Evolutionary conservation across 2,888 invertebrate species (phyloP).

Genomic region (Amphipyra berbera): DNA sequence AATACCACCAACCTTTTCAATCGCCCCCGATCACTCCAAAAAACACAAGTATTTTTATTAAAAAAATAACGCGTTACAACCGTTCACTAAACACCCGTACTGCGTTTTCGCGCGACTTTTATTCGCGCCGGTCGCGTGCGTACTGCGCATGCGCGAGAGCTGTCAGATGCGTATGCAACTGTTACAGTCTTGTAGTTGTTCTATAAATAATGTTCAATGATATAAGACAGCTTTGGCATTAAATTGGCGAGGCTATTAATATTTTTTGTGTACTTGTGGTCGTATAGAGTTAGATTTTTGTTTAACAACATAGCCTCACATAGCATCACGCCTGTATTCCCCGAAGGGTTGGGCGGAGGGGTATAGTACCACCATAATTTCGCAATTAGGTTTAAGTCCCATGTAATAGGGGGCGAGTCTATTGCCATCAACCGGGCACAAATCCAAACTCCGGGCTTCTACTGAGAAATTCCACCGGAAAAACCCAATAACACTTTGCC

Average conservation of each 20-base stretch:
- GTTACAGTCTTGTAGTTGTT: constrained; percentile 11
- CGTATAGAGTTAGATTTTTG: no score
- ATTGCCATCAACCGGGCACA: no score
- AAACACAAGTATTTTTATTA: constrained; percentile 16
- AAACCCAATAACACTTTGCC: no score
- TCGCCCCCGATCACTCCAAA: constrained; percentile 17
- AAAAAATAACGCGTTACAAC: constrained; percentile 25
- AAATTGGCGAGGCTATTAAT: constrained; percentile 8
- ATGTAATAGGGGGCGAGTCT: no score
- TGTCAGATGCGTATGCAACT: constrained; percentile 35
- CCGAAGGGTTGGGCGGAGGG: no score
- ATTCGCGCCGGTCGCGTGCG: constrained; percentile 40
- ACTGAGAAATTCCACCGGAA: no score
- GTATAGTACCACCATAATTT: no score
- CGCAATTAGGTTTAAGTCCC: no score
- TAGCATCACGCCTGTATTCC: no score
- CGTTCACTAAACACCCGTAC: constrained; percentile 32
- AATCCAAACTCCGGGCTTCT: no score
- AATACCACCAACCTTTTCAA: constrained; percentile 35
- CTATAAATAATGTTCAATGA: constrained; percentile 21
- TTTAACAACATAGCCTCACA: no score
- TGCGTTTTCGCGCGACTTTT: constrained; percentile 49
- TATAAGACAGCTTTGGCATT: constrained; percentile 18
- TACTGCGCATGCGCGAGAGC: constrained; percentile 45
- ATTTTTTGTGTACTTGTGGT: no score